Evolutionary conservation across 2,888 invertebrate genomes (phyloP), one percentile per base, ranked within the genome.

Genomic region (Nowickia ferox): DNA sequence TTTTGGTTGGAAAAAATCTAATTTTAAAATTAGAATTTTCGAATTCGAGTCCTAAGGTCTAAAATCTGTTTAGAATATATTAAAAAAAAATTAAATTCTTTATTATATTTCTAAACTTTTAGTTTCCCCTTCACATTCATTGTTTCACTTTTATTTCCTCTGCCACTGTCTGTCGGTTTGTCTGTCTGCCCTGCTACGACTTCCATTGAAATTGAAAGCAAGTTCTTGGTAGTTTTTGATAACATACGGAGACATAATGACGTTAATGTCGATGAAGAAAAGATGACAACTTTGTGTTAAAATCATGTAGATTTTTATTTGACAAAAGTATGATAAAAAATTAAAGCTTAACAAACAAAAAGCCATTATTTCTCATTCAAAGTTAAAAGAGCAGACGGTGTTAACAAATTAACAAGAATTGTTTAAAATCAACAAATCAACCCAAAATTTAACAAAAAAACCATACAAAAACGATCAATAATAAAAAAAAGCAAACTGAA

Each of bases 191-290:
- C 22, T 17, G 17, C 10, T 22, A 1, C 9, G 17, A 65, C 57
- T 87, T 87, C 84, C 87, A 84, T 55, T 79, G 87, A 87, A 87
- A 84, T 79, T 71, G 87, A 87, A 87, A 87, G 84, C 84, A 84
- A 82, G 78, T 82, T 84, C 84, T 82, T 65, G 71, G 84, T 84
- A 87, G 65, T 57, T 79, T 71, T 69, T 63, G 17, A 44, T 65
- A 61, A 71, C 66, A 46, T 44, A 15, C 48, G 10, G 15, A 79
- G 76, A 76, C 83, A 86, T 86, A 86, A 86, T 85, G 78, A 85
- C 59, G 40, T 69, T 69, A 53, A 71, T 79, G 55, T 78, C 83
- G 76, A 85, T 85, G 74, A 82, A 74, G 74, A 71, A 83, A 79
- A 76, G 79, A 79, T 83, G 79, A 86, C 86, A 83, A 80, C 57